These are phyloP conservation scores for Sinohyriopsis cumingii DNA, from an alignment of 2,888 invertebrate genomes.

Conservation along the genomic window DNA sequence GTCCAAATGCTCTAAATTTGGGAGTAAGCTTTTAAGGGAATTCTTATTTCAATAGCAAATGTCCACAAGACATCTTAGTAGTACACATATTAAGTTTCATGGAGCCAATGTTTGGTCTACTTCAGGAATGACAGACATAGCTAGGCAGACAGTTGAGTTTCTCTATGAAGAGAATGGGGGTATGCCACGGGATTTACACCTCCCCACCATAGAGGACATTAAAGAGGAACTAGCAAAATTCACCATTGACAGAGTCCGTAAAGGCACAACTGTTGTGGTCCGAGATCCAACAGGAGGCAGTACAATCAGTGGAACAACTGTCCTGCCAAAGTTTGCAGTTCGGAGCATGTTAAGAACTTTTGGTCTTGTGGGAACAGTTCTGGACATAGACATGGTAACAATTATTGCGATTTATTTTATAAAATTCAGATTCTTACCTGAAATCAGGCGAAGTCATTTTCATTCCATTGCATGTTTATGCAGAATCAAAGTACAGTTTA, in stretches of 20 bases:
- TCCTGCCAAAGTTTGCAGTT: slow-evolving; percentile 70
- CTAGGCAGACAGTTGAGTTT: slow-evolving; percentile 72
- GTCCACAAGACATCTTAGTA: too few relatives aligned
- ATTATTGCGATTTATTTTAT: slow-evolving; percentile 1
- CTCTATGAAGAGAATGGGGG: slow-evolving; percentile 72
- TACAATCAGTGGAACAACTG: slow-evolving; percentile 45
- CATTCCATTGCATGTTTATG: too few relatives aligned
- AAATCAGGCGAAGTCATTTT: not conserved
- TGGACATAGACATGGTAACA: slow-evolving; percentile 69
- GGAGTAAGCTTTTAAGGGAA: too few relatives aligned
- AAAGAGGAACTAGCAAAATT: slow-evolving; percentile 71
- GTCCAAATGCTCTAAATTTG: too few relatives aligned
- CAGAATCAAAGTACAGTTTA: too few relatives aligned
- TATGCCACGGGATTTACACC: slow-evolving; percentile 71
- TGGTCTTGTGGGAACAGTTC: slow-evolving; percentile 70
- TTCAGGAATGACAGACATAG: slow-evolving; percentile 72
- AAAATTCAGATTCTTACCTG: not conserved
- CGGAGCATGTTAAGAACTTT: slow-evolving; percentile 70
- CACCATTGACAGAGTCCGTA: slow-evolving; percentile 69
- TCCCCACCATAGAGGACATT: slow-evolving; percentile 72
- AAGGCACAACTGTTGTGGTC: slow-evolving; percentile 70
- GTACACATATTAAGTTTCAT: too few relatives aligned
- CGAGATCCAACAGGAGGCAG: slow-evolving; percentile 51
- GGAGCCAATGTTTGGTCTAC: not conserved
- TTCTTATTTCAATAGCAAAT: too few relatives aligned